These are phyloP conservation scores for Clostera curtula DNA, from an alignment of 2,888 invertebrate genomes.

Conservation along the genomic window DNA sequence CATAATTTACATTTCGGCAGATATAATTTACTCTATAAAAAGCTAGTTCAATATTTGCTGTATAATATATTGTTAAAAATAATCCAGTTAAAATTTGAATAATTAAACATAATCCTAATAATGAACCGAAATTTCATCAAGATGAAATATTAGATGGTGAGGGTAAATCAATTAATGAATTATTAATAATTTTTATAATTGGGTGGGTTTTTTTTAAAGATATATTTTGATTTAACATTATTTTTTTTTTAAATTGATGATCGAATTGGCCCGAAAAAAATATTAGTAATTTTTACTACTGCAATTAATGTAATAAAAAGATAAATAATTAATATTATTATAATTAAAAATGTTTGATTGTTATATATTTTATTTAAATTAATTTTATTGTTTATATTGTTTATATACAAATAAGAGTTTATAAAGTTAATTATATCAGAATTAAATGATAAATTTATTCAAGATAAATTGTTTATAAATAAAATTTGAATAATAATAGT, in stretches of 20 bases:
- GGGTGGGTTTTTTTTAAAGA: conserved; percentile 60
- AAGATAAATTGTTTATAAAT: conserved; percentile 34
- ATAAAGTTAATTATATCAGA: conserved; percentile 32
- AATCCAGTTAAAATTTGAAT: conserved; percentile 81
- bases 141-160: conserved; percentile 76
- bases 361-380: conserved; percentile 72
- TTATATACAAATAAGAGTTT: conserved; percentile 17
- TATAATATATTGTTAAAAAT: conserved; percentile 82
- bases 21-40: conserved; percentile 81
- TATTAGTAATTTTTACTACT: conserved; percentile 74
- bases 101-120: conserved; percentile 77
- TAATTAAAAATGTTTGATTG: conserved; percentile 62
- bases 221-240: conserved; percentile 61
- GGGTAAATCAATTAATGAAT: conserved; percentile 75
- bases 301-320: conserved; percentile 76
- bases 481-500: conserved; percentile 25
- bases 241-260: conserved; percentile 26
- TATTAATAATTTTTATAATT: conserved; percentile 74
- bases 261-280: conserved; percentile 71
- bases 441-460: conserved; percentile 45
- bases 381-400: conserved; percentile 54
- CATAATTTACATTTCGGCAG: conserved; percentile 81
- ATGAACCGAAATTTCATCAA: conserved; percentile 82
- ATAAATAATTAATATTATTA: conserved; percentile 73
- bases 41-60: conserved; percentile 76